Percentiles rank a stretch among this genome's conserved stretches.
These are phyloP conservation scores for Nephrotoma appendiculata DNA, from an alignment of 2,888 invertebrate species.

Conservation along the genomic window DNA sequence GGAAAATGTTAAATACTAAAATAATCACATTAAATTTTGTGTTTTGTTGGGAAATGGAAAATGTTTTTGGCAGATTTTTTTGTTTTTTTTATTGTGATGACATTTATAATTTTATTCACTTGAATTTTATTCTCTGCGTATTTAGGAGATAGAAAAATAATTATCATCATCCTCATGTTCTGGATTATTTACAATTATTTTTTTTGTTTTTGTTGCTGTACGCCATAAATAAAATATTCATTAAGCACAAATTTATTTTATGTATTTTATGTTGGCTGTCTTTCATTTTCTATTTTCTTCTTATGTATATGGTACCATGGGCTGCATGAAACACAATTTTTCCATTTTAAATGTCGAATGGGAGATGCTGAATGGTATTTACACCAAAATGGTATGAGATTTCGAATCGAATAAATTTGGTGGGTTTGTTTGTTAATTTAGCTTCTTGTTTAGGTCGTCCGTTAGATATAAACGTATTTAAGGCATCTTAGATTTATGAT, in stretches of 20 bases:
- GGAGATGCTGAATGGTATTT: not conserved
- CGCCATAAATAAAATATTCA: not conserved
- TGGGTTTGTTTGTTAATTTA: not conserved
- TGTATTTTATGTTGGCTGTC: not conserved
- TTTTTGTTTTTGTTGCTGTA: too few relatives aligned
- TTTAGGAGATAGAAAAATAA: not conserved
- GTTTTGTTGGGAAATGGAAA: not conserved
- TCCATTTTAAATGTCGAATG: not conserved
- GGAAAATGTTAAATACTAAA: not conserved
- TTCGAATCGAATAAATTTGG: not conserved
- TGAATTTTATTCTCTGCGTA: not conserved
- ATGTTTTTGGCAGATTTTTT: not conserved
- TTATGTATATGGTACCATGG: not conserved
- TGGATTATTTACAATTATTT: not conserved
- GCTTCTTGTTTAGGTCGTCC: not conserved
- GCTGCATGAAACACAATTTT: not conserved
- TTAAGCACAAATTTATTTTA: not conserved
- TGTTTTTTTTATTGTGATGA: not conserved
- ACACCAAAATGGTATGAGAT: not conserved
- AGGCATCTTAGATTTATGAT: not conserved
- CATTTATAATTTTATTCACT: not conserved
- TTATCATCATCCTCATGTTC: not conserved
- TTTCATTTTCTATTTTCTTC: not conserved
- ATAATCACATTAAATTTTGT: not conserved
- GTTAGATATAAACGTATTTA: not conserved